A percentile compares a stretch with the other conserved stretches of the same genome.
These are phyloP conservation scores for Cacatua alba DNA, from an alignment of 2,113 vertebrate genomes.

Conservation along the genomic window DNA sequence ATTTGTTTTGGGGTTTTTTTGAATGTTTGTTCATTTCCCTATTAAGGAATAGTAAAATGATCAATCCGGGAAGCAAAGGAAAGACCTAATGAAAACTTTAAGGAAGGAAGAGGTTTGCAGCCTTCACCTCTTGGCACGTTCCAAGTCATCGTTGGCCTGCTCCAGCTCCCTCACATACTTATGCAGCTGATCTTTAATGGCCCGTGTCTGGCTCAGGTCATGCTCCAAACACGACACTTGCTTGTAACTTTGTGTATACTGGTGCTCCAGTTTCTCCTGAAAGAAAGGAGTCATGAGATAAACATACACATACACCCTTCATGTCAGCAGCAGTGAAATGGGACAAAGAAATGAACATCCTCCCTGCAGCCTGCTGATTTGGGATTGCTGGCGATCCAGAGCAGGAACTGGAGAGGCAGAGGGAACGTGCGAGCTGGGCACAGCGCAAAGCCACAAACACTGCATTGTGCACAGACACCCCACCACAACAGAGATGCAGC, in stretches of 20 bases:
- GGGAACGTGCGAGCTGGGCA: background rate
- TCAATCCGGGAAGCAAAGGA: background rate
- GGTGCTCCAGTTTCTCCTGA: slow-evolving; percentile 96
- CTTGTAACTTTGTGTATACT: slow-evolving; percentile 96
- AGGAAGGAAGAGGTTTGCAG: background rate
- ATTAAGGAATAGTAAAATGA: background rate
- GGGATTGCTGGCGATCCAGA: background rate
- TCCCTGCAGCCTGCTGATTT: background rate
- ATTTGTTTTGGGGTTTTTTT: background rate
- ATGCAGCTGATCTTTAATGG: slow-evolving; percentile 96
- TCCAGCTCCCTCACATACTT: slow-evolving; percentile 97
- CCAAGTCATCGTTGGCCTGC: slow-evolving; percentile 98
- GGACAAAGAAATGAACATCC: background rate
- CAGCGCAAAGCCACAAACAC: background rate
- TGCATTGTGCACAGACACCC: background rate
- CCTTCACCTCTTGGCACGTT: slow-evolving; percentile 92
- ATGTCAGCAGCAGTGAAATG: background rate
- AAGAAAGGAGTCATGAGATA: background rate
- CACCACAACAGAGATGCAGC: background rate
- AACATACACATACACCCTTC: background rate
- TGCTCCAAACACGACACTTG: slow-evolving; percentile 94
- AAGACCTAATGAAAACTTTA: background rate
- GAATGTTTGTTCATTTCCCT: background rate
- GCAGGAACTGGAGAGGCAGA: background rate
- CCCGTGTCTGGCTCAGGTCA: slow-evolving; percentile 91